Evolutionary conservation across 2,888 invertebrate genomes (phyloP), one percentile per base, ranked within the genome.

Genomic region (Scrobipalpa atriplicella): DNA sequence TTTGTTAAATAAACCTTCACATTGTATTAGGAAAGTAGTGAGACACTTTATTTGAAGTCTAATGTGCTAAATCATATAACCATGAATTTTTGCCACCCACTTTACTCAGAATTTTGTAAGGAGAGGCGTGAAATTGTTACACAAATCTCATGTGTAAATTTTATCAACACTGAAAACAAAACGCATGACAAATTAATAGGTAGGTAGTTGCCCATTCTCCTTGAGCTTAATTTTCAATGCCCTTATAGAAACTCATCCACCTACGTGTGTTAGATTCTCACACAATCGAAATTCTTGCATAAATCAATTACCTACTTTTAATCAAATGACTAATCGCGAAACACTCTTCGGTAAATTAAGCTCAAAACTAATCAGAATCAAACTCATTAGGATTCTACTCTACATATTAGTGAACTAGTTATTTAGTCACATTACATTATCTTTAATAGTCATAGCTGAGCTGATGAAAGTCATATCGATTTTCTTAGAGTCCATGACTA

Each of bases 1-100:
- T 81, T 78, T 77, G 75, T 86, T 82, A 82, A 75, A 77, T 36
- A 8, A 36, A 29, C 79, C 80, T 81, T 81, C 78, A 69, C 70
- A 74, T 75, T 75, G 69, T 2, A 47, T 71, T 72, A 58, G 62
- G 19, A 52, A 61, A 51, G 19, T 38, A 5, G 16, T 11, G 41
- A 41, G 54, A 54, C 18, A 66, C 51, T 8, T 63, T 68, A 38
- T 16, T 38, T 6, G 5, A 29, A 36, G 7, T 38, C 36, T 9
- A 36, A 11, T 29, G 36, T 11, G 38, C 36, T 38, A 36, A 58
- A 38, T 38, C 2, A 29, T 16, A n/a, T 38, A n/a, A 16, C 58
- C 58, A 16, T 38, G 58, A 38, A 58, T 56, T 47, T n/a, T n/a
- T n/a, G n/a, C n/a, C n/a, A n/a, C n/a, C n/a, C n/a, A n/a, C n/a